Evolutionary conservation across 23 tunicate species (phyloP).

Genomic region (Trididemnum miniatum): DNA sequence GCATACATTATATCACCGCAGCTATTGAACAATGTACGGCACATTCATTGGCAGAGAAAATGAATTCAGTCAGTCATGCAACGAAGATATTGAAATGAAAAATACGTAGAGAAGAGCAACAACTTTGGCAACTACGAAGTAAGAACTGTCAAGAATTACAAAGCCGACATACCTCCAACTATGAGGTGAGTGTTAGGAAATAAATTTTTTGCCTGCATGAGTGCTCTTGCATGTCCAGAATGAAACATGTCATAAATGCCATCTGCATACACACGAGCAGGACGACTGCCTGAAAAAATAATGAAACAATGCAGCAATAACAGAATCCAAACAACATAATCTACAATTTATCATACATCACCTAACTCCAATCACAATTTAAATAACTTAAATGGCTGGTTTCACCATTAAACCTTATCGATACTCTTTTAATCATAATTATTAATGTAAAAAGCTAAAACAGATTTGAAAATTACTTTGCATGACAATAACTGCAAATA

Average conservation of each 20-base stretch:
- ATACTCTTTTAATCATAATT: neutral
- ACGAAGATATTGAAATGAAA: no score
- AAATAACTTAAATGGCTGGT: neutral
- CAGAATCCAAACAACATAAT: neutral
- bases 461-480: neutral
- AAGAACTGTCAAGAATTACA: neutral
- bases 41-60: no score
- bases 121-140: no score
- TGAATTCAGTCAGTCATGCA: no score
- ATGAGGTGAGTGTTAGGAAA: constrained; percentile 96
- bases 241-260: constrained; percentile 99
- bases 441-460: neutral
- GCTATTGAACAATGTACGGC: no score
- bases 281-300: constrained; percentile 24
- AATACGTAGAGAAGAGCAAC: no score
- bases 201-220: constrained; percentile 98
- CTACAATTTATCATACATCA: neutral
- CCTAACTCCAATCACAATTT: neutral
- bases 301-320: neutral
- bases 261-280: constrained; percentile 97
- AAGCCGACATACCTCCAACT: constrained; percentile 65
- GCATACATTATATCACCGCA: no score
- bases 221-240: constrained; percentile 97
- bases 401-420: neutral
- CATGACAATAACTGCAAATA: no score